Evolutionary conservation across 2,797 vertebrate genomes (phyloP), one percentile per base, ranked within the genome.

Genomic region (Lacerta viridis): DNA sequence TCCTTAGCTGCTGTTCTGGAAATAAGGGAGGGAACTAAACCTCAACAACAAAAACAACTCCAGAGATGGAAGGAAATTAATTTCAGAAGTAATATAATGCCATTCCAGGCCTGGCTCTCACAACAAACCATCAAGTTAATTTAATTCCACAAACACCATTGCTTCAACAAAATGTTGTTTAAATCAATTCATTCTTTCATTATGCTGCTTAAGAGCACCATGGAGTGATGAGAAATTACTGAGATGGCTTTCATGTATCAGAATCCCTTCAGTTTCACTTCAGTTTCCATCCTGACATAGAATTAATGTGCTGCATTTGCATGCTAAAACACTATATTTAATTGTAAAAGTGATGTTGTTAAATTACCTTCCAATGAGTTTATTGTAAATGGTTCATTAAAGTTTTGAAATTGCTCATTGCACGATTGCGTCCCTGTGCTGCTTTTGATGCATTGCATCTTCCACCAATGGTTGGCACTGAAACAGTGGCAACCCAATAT

Each of bases 301-400:
- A 93, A 97, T 96, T 97, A 95, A 96, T 96, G 94, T 95, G 90
- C 92, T 95, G 82, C 87, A 94, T 96, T 96, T 96, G 92, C 95
- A 95, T 94, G 95, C 92, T 94, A 92, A 96, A 96, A 94, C 92
- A 95, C 93, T 95, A 94, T 94, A 95, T 96, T 97, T 97, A 97
- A 97, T 97, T 97, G 95, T 96, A 94, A 96, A 96, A 96, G 90
- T 93, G 89, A 83, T 95, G 92, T 87, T 94, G 95, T 93, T 95
- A 96, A 96, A 97, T 97, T 96, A 97, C 95, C 93, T 96, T 94
- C 95, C 96, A 96, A 97, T 95, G 95, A 96, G 95, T 97, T 97
- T 96, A 96, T 97, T 97, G 97, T 96, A 95, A 96, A 96, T 0
- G 93, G 92, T 94, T 96, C 95, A 96, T 97, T 97, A 95, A 95